Evolutionary conservation across 37 sponge, comb jelly and placozoan species (phyloP).

Genomic region (Ephydatia muelleri): DNA sequence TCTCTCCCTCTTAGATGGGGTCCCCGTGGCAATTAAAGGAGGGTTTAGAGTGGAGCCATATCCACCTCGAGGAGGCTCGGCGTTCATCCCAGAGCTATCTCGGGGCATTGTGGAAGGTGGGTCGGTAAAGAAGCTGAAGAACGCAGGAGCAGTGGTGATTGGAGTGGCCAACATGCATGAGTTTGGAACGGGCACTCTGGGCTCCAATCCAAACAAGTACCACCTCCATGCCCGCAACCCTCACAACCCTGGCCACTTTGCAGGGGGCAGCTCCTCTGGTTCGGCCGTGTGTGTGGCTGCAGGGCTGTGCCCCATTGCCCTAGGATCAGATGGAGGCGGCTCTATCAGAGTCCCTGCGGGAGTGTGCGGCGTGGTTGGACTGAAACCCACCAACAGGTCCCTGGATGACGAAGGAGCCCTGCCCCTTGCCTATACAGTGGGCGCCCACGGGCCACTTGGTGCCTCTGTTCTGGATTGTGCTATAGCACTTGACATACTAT

Average conservation of each 20-base stretch:
- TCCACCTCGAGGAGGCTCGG: constrained; percentile 23
- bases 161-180: constrained; percentile 86
- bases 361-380: constrained; percentile 78
- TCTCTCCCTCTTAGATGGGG: constrained; percentile 70
- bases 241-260: constrained; percentile 12
- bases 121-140: constrained; percentile 46
- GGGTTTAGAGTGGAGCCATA: constrained; percentile 50
- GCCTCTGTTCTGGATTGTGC: constrained; percentile 44
- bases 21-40: constrained; percentile 76
- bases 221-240: constrained; percentile 34
- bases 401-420: constrained; percentile 3
- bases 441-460: constrained; percentile 45
- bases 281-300: constrained; percentile 73
- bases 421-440: constrained; percentile 26
- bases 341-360: constrained; percentile 74
- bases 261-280: constrained; percentile 82
- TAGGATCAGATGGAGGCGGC: constrained; percentile 86
- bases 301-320: constrained; percentile 68
- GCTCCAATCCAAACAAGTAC: constrained; percentile 63
- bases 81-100: constrained; percentile 19
- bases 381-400: constrained; percentile 72
- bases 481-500: constrained; percentile 11
- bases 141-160: constrained; percentile 71
- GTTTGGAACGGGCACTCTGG: constrained; percentile 76
- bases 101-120: constrained; percentile 21